A percentile compares a stretch with the other conserved stretches of the same genome.
Conservation (phyloP, 1,140 invertebrate genomes). For the Atopsyche davidsoni region DNA sequence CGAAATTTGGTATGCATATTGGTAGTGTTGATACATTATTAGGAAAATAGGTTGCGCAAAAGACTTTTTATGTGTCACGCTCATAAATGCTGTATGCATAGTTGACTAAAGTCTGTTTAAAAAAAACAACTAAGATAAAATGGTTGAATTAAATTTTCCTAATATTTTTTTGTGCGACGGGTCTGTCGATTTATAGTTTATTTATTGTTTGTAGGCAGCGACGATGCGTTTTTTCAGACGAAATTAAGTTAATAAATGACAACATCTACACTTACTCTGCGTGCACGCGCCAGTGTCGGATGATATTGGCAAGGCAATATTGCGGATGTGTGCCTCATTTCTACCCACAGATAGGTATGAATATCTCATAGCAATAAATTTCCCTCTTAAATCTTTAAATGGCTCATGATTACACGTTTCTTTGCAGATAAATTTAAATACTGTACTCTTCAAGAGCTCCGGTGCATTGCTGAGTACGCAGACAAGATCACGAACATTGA, state of each 20-base stretch:
- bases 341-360: slow-evolving; percentile 50
- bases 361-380: too few relatives aligned
- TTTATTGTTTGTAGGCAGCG: slow-evolving; percentile 45
- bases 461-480: slow-evolving; percentile 51
- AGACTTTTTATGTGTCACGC: too few relatives aligned
- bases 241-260: slow-evolving; percentile 53
- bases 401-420: slow-evolving; percentile 11
- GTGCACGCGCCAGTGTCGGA: slow-evolving; percentile 63
- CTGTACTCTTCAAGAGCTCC: slow-evolving; percentile 51
- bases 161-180: too few relatives aligned
- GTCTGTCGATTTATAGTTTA: too few relatives aligned
- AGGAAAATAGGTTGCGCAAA: too few relatives aligned
- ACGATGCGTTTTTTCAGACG: slow-evolving; percentile 60
- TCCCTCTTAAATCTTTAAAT: background rate
- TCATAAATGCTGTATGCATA: too few relatives aligned
- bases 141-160: too few relatives aligned
- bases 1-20: too few relatives aligned
- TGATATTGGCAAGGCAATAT: slow-evolving; percentile 51
- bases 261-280: slow-evolving; percentile 59
- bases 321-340: slow-evolving; percentile 65
- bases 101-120: too few relatives aligned
- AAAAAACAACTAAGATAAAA: too few relatives aligned
- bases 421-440: slow-evolving; percentile 46
- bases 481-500: slow-evolving; percentile 53
- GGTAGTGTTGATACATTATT: too few relatives aligned